phyloP scores from a whole-genome alignment of 2,113 vertebrate species.

The Bujurquina vittata region DNA sequence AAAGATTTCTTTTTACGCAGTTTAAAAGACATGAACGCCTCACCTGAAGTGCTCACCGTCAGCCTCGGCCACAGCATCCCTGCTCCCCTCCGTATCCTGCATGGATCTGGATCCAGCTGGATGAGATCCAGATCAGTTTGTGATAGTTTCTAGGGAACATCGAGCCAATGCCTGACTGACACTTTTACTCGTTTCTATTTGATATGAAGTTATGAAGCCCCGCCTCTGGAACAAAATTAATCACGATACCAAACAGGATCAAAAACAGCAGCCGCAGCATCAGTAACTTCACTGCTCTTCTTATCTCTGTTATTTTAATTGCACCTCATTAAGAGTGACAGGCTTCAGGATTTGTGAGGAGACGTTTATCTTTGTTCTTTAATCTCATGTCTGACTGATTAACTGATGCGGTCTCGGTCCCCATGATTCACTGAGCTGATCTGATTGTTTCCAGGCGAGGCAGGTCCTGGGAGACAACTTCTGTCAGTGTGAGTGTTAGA shows the following conservation, averaged over 20 bases:
- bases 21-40: too few species aligned
- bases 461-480: slow-evolving; percentile 89
- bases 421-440: neutral
- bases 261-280: neutral
- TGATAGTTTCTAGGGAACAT: too few species aligned
- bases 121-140: too few species aligned
- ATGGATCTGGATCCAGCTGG: too few species aligned
- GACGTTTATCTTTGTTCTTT: neutral
- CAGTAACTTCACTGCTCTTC: neutral
- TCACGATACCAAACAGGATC: too few species aligned
- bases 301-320: neutral
- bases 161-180: too few species aligned
- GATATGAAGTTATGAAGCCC: too few species aligned
- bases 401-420: neutral
- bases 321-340: neutral
- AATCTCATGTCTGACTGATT: neutral
- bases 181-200: too few species aligned
- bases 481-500: slow-evolving; percentile 83
- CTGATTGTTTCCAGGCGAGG: slow-evolving; percentile 80
- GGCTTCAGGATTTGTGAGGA: neutral
- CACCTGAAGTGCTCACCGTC: too few species aligned
- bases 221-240: too few species aligned
- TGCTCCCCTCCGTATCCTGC: neutral
- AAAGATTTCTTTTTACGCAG: too few species aligned
- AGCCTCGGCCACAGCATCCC: too few species aligned